Base-by-base conservation (phyloP, 2,888 invertebrate species). In the Rhaphigaster nebulosa region DNA sequence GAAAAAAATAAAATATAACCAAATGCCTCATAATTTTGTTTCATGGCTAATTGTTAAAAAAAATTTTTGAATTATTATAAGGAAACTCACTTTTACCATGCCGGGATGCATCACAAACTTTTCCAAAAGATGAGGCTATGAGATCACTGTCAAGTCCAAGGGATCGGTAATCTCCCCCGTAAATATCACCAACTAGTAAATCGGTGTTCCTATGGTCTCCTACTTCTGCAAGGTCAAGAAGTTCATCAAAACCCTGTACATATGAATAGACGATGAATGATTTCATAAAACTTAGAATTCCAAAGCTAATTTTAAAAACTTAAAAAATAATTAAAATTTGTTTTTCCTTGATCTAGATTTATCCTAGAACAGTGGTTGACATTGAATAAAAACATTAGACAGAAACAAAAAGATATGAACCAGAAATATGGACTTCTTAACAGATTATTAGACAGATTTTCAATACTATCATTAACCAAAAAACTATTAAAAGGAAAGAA, bases 71-170 rank as follows among this genome's bases (percentile, higher is more conserved):
- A 76, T 76, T 20, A 20, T 76, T 38, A 38, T 38, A 38, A 76
- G 18, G 8, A 38, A 91, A 91, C 87, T 87, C 54, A 92, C 92
- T 65, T 87, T 91, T 90, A 18, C 93, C 92, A 91, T 92, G 92
- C 84, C 92, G 92, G 70, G 92, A 92, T 87, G 92, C 92, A 84
- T 92, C 92, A 90, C 92, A 92, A 90, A 95, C 95, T 93, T 96
- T 96, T 0, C 96, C 96, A 93, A 96, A 96, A 90, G 96, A 96
- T 87, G 96, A 95, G 29, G 96, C 96, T 92, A 96, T 96, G 41
- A 96, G 93, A 92, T 96, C 96, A 26, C 95, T 95, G 54, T 95
- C 94, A 84, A 96, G 94, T 1, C 95, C 95, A 92, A 96, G 94
- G 0, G 93, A 93, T 76, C 94, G 92, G 93, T 95, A 96, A 93